A percentile compares a stretch with the other conserved stretches of the same genome.
These are phyloP conservation scores for Tokudaia tokunoshimensis DNA, from an alignment of 2,797 vertebrate species.

Conservation along the genomic window DNA sequence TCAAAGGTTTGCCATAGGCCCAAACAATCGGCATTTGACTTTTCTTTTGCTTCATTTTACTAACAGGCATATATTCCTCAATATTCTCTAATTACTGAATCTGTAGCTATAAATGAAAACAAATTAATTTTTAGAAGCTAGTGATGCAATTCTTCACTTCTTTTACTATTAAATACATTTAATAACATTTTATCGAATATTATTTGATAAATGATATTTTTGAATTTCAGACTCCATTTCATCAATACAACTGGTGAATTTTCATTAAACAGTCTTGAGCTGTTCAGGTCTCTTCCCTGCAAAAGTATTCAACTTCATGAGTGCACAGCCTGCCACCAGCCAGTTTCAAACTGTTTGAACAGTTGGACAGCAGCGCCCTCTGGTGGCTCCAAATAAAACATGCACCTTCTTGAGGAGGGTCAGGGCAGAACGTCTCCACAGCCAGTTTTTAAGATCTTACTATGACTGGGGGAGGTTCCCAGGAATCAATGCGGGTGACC, in stretches of 20 bases:
- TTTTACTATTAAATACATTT: not conserved
- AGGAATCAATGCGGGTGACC: not conserved
- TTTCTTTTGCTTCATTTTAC: not conserved
- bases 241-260: not conserved
- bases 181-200: no score
- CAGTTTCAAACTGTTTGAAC: not conserved
- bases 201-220: slow-evolving; percentile 17
- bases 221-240: slow-evolving; percentile 12
- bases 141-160: slow-evolving; percentile 39
- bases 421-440: rapidly evolving
- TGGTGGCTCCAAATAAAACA: slow-evolving; percentile 34
- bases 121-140: not conserved
- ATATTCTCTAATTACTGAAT: not conserved
- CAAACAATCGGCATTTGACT: not conserved
- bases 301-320: not conserved
- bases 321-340: not conserved
- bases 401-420: not conserved
- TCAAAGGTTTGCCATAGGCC: slow-evolving; percentile 4
- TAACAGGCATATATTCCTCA: not conserved
- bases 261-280: not conserved
- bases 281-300: not conserved
- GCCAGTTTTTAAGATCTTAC: not conserved
- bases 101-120: not conserved
- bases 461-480: not conserved
- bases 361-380: slow-evolving; percentile 86